phyloP scores from a whole-genome alignment of 2,113 vertebrate genomes.

The Oreocharis arfaki region DNA sequence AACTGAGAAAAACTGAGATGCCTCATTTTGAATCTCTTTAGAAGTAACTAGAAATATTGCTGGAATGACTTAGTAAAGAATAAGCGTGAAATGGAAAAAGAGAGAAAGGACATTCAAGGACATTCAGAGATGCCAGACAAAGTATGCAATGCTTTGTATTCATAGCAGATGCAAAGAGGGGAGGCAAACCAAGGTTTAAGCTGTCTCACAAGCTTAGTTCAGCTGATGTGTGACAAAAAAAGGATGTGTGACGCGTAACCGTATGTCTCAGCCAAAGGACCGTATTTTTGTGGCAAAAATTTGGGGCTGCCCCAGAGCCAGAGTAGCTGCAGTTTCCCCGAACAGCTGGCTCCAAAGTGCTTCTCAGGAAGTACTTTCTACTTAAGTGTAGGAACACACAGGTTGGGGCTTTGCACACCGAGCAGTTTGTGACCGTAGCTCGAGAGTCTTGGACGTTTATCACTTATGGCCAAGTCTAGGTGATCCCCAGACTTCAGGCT shows the following conservation, averaged over 20 bases:
- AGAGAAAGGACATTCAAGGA: neutral
- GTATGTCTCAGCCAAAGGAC: neutral
- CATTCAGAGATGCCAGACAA: neutral
- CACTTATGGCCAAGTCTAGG: neutral
- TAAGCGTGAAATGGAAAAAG: neutral
- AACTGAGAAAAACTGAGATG: neutral
- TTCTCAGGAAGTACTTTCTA: neutral
- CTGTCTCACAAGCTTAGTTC: neutral
- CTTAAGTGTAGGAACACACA: neutral
- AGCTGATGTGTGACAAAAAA: neutral
- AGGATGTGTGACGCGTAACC: neutral
- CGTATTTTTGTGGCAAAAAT: neutral
- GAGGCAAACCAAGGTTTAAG: neutral
- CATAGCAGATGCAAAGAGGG: neutral
- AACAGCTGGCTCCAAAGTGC: neutral
- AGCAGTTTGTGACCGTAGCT: neutral
- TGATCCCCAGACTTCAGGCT: neutral
- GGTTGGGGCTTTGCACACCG: rapidly evolving
- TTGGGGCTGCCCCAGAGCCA: neutral
- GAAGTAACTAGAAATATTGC: neutral
- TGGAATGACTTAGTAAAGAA: neutral
- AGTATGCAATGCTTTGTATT: neutral
- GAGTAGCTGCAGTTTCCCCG: neutral
- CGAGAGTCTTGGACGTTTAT: rapidly evolving
- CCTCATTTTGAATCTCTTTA: neutral